Conservation (phyloP, 2,888 invertebrate species). For the Lithophane socia region DNA sequence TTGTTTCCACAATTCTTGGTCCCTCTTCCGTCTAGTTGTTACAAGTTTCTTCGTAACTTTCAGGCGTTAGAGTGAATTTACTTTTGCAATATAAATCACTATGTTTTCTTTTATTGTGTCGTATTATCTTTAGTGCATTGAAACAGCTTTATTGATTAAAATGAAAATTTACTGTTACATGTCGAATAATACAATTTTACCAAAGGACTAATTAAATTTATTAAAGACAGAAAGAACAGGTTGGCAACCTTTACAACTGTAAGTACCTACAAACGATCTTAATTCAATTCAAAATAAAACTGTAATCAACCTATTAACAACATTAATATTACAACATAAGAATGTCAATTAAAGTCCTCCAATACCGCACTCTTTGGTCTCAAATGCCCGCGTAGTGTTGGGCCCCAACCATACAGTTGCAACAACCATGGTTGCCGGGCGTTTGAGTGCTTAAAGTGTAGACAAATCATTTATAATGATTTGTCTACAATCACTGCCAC, state of each 20-base stretch:
- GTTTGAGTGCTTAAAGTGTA: constrained; percentile 8
- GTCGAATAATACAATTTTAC: neutral
- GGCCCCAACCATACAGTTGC: too few relatives aligned
- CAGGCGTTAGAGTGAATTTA: constrained; percentile 67
- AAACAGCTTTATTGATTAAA: neutral
- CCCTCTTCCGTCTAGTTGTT: constrained; percentile 81
- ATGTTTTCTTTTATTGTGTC: constrained; percentile 11
- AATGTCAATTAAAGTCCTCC: neutral
- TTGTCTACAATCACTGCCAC: constrained; percentile 30
- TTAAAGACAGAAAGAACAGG: neutral
- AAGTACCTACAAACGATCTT: neutral
- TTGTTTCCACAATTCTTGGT: constrained; percentile 83
- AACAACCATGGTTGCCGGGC: too few relatives aligned
- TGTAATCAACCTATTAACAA: neutral
- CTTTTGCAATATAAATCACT: constrained; percentile 49
- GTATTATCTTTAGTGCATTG: constrained; percentile 1
- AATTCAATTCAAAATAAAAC: neutral
- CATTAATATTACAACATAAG: neutral
- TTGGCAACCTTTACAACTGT: neutral
- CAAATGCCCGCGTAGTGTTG: too few relatives aligned
- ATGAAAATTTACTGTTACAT: neutral
- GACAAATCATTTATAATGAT: too few relatives aligned
- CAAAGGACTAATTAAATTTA: neutral
- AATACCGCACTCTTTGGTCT: neutral
- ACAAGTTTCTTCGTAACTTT: constrained; percentile 78